Evolutionary conservation across 2,113 vertebrate genomes (phyloP).

Genomic region (Polypterus senegalus): DNA sequence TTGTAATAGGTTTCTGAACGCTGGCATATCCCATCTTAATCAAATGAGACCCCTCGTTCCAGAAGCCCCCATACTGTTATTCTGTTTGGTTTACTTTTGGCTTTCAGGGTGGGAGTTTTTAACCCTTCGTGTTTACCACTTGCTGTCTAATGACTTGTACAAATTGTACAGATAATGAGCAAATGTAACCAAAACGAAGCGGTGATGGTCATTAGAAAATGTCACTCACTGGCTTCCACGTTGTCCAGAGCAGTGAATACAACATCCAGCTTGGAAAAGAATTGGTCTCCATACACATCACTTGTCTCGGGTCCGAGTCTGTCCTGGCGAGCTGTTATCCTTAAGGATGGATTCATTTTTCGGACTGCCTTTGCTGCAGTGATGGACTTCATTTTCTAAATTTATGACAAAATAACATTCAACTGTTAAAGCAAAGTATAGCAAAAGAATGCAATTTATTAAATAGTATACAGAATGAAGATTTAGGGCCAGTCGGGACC

Average conservation of each 20-base stretch:
- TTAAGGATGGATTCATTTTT: conserved; percentile 57
- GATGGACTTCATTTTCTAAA: conserved; percentile 62
- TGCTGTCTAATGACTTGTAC: too few relatives aligned
- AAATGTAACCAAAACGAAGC: neutral
- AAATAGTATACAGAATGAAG: too few relatives aligned
- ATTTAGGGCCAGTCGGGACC: too few relatives aligned
- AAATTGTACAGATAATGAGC: neutral
- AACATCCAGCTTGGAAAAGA: conserved; percentile 55
- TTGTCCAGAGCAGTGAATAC: conserved; percentile 71
- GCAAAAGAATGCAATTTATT: too few relatives aligned
- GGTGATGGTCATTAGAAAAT: too few relatives aligned
- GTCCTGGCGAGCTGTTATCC: conserved; percentile 48
- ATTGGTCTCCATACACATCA: conserved; percentile 44
- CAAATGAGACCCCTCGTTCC: too few relatives aligned
- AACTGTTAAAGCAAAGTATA: too few relatives aligned
- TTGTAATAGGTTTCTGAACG: too few relatives aligned
- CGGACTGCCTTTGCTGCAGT: conserved; percentile 47
- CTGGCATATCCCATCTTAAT: too few relatives aligned
- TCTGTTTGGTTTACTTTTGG: too few relatives aligned
- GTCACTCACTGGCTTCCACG: conserved; percentile 62
- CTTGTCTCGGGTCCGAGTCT: conserved; percentile 57
- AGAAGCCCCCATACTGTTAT: too few relatives aligned
- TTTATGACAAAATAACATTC: neutral
- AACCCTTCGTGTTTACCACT: neutral
- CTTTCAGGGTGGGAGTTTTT: neutral